phyloP scores from a whole-genome alignment of 2,113 vertebrate species.

The Morone saxatilis region DNA sequence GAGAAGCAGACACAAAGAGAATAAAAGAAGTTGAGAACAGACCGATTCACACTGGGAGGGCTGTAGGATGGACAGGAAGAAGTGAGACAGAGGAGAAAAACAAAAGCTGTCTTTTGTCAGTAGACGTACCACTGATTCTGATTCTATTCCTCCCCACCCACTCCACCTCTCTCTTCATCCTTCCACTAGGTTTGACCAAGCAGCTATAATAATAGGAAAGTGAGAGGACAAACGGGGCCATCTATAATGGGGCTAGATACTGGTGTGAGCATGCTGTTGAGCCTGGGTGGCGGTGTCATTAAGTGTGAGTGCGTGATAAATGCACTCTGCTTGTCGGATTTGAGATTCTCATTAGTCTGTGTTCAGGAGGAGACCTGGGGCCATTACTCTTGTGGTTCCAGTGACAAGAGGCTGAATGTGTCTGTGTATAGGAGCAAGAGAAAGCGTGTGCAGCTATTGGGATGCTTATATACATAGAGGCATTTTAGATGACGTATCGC shows the following conservation, averaged over 20 bases:
- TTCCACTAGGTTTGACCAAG: constrained; percentile 35
- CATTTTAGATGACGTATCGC: neutral
- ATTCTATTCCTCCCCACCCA: neutral
- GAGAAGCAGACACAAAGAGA: constrained; percentile 37
- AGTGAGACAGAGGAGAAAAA: constrained; percentile 7
- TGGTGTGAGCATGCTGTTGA: constrained; percentile 60
- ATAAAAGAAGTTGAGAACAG: constrained; percentile 32
- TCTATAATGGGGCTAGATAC: constrained; percentile 60
- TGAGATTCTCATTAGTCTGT: constrained; percentile 86
- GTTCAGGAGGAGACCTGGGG: constrained; percentile 77
- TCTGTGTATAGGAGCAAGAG: constrained; percentile 26
- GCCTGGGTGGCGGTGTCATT: constrained; percentile 74
- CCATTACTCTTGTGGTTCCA: constrained; percentile 79
- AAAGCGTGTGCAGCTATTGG: constrained; percentile 20
- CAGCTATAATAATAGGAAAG: constrained; percentile 51
- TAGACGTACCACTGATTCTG: constrained; percentile 5
- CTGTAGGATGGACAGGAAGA: constrained; percentile 5
- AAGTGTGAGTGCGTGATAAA: constrained; percentile 82
- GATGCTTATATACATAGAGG: constrained; percentile 8
- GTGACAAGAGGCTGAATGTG: constrained; percentile 63
- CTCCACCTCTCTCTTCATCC: constrained; percentile 30
- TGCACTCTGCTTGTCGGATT: constrained; percentile 83
- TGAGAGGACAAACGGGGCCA: constrained; percentile 51
- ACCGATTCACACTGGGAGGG: constrained; percentile 28
- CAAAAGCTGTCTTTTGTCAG: constrained; percentile 21